These are phyloP conservation scores for Eidolon dupreanum DNA, from an alignment of 2,797 vertebrate genomes.

Conservation along the genomic window DNA sequence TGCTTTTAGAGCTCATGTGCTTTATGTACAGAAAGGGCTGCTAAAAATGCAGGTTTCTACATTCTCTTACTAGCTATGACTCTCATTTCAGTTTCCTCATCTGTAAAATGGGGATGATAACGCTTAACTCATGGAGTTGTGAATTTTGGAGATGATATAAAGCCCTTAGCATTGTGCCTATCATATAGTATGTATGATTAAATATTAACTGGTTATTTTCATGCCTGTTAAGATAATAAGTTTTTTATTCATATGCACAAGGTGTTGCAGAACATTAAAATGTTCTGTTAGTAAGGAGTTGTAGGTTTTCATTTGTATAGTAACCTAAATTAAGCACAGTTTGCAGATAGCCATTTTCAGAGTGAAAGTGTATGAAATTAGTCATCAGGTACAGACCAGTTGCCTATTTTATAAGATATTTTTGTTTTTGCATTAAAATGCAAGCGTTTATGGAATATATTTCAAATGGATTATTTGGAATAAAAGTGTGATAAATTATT, in stretches of 20 bases:
- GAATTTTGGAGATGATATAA: background rate
- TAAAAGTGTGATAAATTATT: constrained; percentile 19
- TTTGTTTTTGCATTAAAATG: constrained; percentile 44
- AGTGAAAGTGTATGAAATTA: constrained; percentile 8
- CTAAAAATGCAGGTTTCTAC: constrained; percentile 26
- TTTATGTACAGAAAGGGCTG: constrained; percentile 7
- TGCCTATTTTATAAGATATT: background rate
- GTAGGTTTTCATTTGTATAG: constrained; percentile 31
- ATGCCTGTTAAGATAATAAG: background rate
- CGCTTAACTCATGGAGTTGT: background rate
- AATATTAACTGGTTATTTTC: constrained; percentile 35
- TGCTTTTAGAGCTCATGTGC: background rate
- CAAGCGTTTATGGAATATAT: constrained; percentile 20
- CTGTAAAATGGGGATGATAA: background rate
- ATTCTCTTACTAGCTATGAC: background rate
- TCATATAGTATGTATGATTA: constrained; percentile 3
- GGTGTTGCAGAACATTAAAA: background rate
- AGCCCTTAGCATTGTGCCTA: background rate
- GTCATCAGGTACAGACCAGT: background rate
- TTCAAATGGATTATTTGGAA: constrained; percentile 8
- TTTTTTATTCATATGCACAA: background rate
- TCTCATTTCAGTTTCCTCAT: background rate
- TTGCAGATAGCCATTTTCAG: background rate
- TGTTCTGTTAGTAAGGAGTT: background rate
- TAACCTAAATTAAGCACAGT: background rate